Conservation (phyloP, 2,888 invertebrate species). For the Seira ritae region DNA sequence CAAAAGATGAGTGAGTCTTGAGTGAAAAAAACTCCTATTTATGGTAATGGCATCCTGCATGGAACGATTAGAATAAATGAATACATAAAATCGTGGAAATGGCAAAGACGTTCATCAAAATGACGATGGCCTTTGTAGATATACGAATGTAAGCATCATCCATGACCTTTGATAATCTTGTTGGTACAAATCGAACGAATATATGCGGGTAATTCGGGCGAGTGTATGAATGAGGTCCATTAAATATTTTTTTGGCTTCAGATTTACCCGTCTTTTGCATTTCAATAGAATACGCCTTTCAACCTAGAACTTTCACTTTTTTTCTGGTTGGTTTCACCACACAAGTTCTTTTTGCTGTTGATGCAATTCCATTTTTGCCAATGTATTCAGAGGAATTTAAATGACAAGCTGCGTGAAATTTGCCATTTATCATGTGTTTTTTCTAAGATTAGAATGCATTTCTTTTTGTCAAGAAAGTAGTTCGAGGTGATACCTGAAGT, state of each 20-base stretch:
- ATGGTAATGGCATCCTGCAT: slow-evolving; percentile 37
- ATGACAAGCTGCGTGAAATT: too few species aligned
- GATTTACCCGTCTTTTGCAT: background rate
- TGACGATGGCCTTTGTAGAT: slow-evolving; percentile 21
- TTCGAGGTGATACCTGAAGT: too few species aligned
- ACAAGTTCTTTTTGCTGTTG: too few species aligned
- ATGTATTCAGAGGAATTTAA: too few species aligned
- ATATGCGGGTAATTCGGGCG: background rate
- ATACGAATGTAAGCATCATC: slow-evolving; percentile 12
- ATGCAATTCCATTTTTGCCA: too few species aligned
- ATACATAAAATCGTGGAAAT: slow-evolving; percentile 29
- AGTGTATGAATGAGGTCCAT: background rate
- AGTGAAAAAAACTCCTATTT: slow-evolving; percentile 34
- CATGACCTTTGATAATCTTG: slow-evolving; percentile 46
- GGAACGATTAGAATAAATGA: slow-evolving; percentile 40
- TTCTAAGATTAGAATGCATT: too few species aligned
- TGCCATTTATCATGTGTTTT: too few species aligned
- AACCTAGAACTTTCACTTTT: background rate
- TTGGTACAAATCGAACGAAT: background rate
- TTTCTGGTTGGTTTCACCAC: too few species aligned
- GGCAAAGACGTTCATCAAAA: slow-evolving; percentile 7
- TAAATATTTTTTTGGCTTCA: too few species aligned
- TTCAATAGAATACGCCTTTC: background rate
- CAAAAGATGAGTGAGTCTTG: too few species aligned
- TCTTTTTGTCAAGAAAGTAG: too few species aligned